Percentiles rank a stretch among this genome's conserved stretches.
These are phyloP conservation scores for Solenopsis invicta DNA, from an alignment of 1,140 invertebrate genomes.

Conservation along the genomic window DNA sequence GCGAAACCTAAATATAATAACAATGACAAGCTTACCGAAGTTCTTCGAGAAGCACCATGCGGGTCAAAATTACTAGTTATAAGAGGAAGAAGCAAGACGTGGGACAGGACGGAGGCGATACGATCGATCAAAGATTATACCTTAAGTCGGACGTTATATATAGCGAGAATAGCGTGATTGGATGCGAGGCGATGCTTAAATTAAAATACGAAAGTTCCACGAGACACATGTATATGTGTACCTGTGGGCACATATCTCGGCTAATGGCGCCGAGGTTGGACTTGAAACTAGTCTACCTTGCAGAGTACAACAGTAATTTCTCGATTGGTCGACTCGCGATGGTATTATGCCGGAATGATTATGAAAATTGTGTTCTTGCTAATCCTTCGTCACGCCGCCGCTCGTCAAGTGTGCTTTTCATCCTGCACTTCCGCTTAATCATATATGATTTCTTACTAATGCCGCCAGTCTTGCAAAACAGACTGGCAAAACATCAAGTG, in stretches of 20 bases:
- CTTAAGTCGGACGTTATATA: constrained; percentile 58
- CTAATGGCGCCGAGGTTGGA: constrained; percentile 44
- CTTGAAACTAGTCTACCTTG: constrained; percentile 43
- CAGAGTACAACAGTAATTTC: constrained; percentile 31
- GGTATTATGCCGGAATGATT: constrained; percentile 50
- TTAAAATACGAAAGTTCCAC: constrained; percentile 58
- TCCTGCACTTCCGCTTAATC: constrained; percentile 17
- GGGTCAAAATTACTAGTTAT: constrained; percentile 59
- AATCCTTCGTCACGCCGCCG: constrained; percentile 38
- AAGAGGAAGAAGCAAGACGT: constrained; percentile 65
- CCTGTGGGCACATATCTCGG: constrained; percentile 1
- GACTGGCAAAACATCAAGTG: neutral
- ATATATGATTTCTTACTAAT: constrained; percentile 22
- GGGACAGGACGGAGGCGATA: constrained; percentile 72
- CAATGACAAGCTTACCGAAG: constrained; percentile 46
- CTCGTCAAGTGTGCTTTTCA: neutral
- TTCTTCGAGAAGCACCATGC: constrained; percentile 49
- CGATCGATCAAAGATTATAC: constrained; percentile 72
- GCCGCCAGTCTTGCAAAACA: neutral
- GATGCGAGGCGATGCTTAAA: constrained; percentile 66
- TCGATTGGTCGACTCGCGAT: constrained; percentile 38
- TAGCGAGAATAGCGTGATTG: constrained; percentile 61
- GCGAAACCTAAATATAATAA: constrained; percentile 31
- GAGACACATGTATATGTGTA: constrained; percentile 11
- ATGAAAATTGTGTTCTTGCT: constrained; percentile 54